These are phyloP conservation scores for Carollia perspicillata DNA, from an alignment of 2,113 vertebrate genomes.

Conservation along the genomic window DNA sequence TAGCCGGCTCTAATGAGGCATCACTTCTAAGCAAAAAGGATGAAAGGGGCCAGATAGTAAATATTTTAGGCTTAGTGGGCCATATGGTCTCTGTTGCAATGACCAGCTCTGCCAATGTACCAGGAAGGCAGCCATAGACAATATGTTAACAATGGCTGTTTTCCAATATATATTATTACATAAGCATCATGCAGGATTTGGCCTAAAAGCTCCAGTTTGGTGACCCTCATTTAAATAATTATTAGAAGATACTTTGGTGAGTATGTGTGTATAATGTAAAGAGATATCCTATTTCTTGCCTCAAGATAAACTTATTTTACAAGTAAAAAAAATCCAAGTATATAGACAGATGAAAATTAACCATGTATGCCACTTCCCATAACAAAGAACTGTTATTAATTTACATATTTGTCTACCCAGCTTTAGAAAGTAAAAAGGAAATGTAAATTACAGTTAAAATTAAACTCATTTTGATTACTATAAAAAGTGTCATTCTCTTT, in stretches of 20 bases:
- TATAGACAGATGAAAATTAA: neutral
- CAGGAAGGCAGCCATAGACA: neutral
- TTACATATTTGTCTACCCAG: neutral
- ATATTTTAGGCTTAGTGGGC: neutral
- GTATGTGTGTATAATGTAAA: neutral
- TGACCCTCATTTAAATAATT: neutral
- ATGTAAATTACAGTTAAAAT: neutral
- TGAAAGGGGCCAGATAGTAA: neutral
- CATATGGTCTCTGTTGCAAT: neutral
- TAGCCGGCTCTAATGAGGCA: neutral
- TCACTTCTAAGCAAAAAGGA: neutral
- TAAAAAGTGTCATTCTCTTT: neutral
- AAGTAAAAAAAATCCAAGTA: neutral
- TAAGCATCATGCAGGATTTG: neutral
- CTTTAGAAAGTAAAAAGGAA: neutral
- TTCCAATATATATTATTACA: neutral
- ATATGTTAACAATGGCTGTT: neutral
- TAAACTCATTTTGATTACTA: neutral
- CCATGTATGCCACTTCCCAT: neutral
- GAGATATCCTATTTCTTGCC: neutral
- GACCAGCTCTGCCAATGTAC: neutral
- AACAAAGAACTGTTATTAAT: neutral
- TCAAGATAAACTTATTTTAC: neutral
- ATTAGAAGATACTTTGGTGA: neutral
- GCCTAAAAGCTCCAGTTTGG: neutral